Evolutionary conservation across 2,888 invertebrate genomes (phyloP).

Genomic region (Hermaeophaga mercurialis): DNA sequence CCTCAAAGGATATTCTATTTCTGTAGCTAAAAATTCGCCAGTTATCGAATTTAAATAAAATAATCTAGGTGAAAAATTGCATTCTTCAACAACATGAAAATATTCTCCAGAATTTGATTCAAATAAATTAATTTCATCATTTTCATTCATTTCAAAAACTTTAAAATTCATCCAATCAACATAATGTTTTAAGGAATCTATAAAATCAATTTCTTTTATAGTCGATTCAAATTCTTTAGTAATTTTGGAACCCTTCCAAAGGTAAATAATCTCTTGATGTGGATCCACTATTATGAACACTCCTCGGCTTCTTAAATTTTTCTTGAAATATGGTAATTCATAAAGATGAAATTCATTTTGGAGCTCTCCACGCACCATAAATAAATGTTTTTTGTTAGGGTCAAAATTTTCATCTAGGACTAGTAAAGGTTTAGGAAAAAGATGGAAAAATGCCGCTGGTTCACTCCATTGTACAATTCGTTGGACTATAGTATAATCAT

Average conservation of each 20-base stretch:
- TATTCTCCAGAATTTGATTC: slow-evolving; percentile 19
- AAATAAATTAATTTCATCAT: slow-evolving; percentile 33
- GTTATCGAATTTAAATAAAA: slow-evolving; percentile 44
- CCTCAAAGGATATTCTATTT: slow-evolving; percentile 41
- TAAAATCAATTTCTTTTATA: slow-evolving; percentile 17
- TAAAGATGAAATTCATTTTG: slow-evolving; percentile 40
- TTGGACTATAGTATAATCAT: slow-evolving; percentile 40
- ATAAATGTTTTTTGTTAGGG: slow-evolving; percentile 35
- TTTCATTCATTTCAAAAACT: slow-evolving; percentile 33
- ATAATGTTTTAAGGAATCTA: slow-evolving; percentile 25
- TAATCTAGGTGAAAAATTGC: slow-evolving; percentile 38
- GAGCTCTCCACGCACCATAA: slow-evolving; percentile 41
- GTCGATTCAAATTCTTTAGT: background rate
- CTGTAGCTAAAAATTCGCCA: slow-evolving; percentile 40
- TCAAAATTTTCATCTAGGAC: slow-evolving; percentile 33
- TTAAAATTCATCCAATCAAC: slow-evolving; percentile 34
- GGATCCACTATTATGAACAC: slow-evolving; percentile 39
- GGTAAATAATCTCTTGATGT: slow-evolving; percentile 27
- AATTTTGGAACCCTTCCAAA: slow-evolving; percentile 40
- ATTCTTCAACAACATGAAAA: slow-evolving; percentile 18
- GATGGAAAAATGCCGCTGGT: slow-evolving; percentile 42
- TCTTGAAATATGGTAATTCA: slow-evolving; percentile 40
- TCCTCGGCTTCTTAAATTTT: slow-evolving; percentile 41
- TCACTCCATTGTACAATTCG: slow-evolving; percentile 46
- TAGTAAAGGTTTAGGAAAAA: slow-evolving; percentile 36